Conservation (phyloP, 2,888 invertebrate species). For the Eristalis intricaria region DNA sequence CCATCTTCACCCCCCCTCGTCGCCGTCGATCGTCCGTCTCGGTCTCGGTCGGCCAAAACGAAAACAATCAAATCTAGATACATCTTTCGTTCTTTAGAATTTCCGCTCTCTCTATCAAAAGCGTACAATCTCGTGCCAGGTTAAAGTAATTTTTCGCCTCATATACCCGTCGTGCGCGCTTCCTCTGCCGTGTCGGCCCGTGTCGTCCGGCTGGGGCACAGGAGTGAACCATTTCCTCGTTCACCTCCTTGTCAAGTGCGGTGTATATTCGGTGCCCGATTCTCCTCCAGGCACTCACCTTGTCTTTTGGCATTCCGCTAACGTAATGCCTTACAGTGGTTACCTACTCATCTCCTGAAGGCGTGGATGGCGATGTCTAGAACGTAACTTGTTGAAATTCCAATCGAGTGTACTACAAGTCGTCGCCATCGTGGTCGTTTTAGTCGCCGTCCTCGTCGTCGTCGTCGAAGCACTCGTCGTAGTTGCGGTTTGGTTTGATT, state of each 20-base stretch:
- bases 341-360: constrained; percentile 59
- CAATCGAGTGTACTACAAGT: constrained; percentile 70
- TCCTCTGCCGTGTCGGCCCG: background rate
- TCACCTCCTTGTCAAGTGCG: constrained; percentile 50
- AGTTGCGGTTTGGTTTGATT: constrained; percentile 22
- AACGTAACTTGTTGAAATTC: constrained; percentile 72
- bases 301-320: constrained; percentile 55
- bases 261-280: constrained; percentile 12
- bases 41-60: background rate
- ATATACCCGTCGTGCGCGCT: background rate
- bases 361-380: constrained; percentile 68
- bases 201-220: background rate
- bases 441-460: constrained; percentile 12
- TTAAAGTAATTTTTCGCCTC: constrained; percentile 43
- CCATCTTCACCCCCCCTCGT: background rate
- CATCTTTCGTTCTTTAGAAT: constrained; percentile 28
- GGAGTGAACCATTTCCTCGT: constrained; percentile 60
- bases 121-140: constrained; percentile 41
- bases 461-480: background rate
- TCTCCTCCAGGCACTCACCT: constrained; percentile 35
- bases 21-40: background rate
- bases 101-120: constrained; percentile 50
- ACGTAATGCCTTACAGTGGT: constrained; percentile 56
- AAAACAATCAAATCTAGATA: constrained; percentile 16
- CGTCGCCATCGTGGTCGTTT: constrained; percentile 47